Percentiles rank a stretch among this genome's conserved stretches.
Conservation (phyloP, 1,140 invertebrate genomes). For the Drosophila sproati region DNA sequence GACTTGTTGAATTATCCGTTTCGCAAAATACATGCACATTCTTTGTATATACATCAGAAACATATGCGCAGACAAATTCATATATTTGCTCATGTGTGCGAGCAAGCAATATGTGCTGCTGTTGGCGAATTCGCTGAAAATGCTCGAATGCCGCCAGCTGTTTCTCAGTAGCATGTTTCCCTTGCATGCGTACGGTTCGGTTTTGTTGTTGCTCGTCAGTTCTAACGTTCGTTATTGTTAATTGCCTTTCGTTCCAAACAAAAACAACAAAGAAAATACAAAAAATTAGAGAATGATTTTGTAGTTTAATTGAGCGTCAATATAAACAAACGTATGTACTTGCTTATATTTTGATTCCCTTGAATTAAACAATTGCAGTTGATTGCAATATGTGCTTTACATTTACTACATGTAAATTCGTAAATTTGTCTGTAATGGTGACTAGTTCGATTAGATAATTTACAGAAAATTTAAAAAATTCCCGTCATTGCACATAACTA, state of each 20-base stretch:
- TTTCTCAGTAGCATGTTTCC: slow-evolving; percentile 60
- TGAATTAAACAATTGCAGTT: slow-evolving; percentile 6
- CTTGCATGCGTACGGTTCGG: slow-evolving; percentile 59
- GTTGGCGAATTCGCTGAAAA: slow-evolving; percentile 40
- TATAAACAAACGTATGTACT: slow-evolving; percentile 38
- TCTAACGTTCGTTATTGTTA: slow-evolving; percentile 23
- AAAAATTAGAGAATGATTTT: slow-evolving; percentile 26
- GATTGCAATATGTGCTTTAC: slow-evolving; percentile 11
- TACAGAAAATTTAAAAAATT: slow-evolving; percentile 45
- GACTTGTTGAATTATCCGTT: slow-evolving; percentile 36
- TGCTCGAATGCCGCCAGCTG: slow-evolving; percentile 54
- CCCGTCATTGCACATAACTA: slow-evolving; percentile 41
- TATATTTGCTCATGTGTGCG: slow-evolving; percentile 11
- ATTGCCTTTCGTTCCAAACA: slow-evolving; percentile 33
- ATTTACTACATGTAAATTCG: not conserved
- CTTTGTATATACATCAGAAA: not conserved
- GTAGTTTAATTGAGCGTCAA: slow-evolving; percentile 21
- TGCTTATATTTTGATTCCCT: slow-evolving; percentile 1
- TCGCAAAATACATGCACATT: not conserved
- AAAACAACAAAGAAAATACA: slow-evolving; percentile 6
- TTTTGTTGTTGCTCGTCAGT: slow-evolving; percentile 17
- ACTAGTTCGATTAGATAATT: slow-evolving; percentile 71
- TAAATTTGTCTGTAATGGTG: not conserved
- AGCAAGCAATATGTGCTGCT: slow-evolving; percentile 2
- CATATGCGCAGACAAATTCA: not conserved